Base-by-base conservation (phyloP, 2,888 invertebrate species). In the Ctenicera cuprea region DNA sequence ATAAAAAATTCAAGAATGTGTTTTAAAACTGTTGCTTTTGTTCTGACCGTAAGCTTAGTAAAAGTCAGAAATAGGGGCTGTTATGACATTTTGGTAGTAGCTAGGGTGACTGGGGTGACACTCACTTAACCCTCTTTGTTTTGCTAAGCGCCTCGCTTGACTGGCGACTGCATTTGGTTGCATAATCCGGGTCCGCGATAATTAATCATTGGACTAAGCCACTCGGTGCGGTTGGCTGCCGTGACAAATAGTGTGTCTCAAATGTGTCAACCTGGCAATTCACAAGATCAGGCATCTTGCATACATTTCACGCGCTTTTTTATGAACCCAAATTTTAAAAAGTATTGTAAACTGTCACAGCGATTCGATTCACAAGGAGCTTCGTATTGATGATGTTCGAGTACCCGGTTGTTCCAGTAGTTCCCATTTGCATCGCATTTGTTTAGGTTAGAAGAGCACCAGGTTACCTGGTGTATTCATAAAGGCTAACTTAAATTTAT, bases 201-300 rank as follows among this genome's bases (percentile, higher is more conserved):
- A 85, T 85, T 85, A 85, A 85, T 85, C 85, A 85, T 80, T 71
- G 78, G 74, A 76, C 79, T 80, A 78, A 79, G 77, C 77, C 71
- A 79, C 77, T 81, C 76, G 76, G 82, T 85, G 84, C 80, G 85
- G 85, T 83, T 83, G 81, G 78, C 76, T 79, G 75, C 83, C 81
- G 80, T 85, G 85, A 85, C 85, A 85, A 85, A 85, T 85, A 83
- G 85, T 84, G 78, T 84, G 83, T 84, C 84, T 82, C 80, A 78
- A 80, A 84, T 83, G 82, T 84, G 85, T 85, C 85, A 85, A 84
- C 83, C 82, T 78, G 61, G 79, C 80, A 80, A 82, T 84, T 84
- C 82, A 81, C 65, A 71, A 76, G 76, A 64, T 75, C 76, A 41
- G 71, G 72, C 78, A 80, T 80, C 81, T 78, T 79, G 83, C 81